Evolutionary conservation across 2,888 invertebrate genomes (phyloP).

Genomic region (Tetrapedia diversipes): DNA sequence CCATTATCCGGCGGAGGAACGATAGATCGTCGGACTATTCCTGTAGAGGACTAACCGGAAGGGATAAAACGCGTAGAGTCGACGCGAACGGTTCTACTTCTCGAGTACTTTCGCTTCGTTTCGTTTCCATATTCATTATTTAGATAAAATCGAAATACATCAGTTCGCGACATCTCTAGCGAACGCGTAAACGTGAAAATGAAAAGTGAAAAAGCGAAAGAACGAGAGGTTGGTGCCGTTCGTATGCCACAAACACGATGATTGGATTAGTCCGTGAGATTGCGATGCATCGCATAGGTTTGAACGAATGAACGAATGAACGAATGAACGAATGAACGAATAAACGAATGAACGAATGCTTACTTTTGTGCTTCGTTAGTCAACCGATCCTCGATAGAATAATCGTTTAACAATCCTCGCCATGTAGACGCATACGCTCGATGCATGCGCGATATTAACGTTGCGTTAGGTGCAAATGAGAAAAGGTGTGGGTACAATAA

Average conservation of each 20-base stretch:
- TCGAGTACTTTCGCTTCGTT: neutral
- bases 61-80: slow-evolving; percentile 32
- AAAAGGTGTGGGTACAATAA: slow-evolving; percentile 69
- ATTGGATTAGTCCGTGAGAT: slow-evolving; percentile 65
- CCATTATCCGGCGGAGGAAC: slow-evolving; percentile 51
- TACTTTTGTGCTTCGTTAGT: slow-evolving; percentile 56
- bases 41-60: slow-evolving; percentile 48
- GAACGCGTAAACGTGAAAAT: neutral
- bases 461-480: slow-evolving; percentile 57
- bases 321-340: too few species aligned
- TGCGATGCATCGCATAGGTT: slow-evolving; percentile 6
- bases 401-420: slow-evolving; percentile 38
- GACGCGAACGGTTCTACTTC: slow-evolving; percentile 19
- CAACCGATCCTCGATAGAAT: slow-evolving; percentile 46
- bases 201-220: neutral
- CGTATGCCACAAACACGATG: slow-evolving; percentile 2
- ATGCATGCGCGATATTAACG: slow-evolving; percentile 37
- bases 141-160: too few species aligned
- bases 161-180: neutral
- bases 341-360: slow-evolving; percentile 16
- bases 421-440: slow-evolving; percentile 10
- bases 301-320: too few species aligned
- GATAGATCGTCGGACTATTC: slow-evolving; percentile 56
- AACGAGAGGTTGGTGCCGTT: neutral
- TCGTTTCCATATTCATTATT: too few species aligned